Percentiles rank a stretch among this genome's conserved stretches.
phyloP scores from a whole-genome alignment of 2,797 vertebrate species.

The Sebastes matsubarae region DNA sequence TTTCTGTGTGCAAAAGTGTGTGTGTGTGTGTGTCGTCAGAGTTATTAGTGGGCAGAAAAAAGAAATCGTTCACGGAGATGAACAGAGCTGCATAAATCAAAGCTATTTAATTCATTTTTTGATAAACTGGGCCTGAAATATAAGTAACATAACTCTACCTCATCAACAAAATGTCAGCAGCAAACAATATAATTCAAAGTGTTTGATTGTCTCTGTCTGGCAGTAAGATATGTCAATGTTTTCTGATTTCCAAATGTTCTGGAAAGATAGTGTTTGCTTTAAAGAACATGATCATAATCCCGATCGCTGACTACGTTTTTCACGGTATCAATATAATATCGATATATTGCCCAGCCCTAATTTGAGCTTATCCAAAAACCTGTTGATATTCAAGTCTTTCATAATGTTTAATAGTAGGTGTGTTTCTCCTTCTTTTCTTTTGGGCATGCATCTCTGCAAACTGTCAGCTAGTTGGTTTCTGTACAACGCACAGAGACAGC shows the following conservation, averaged over 20 bases:
- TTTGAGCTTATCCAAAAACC: no score
- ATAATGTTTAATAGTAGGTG: no score
- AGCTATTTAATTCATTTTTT: background rate
- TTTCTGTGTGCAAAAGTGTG: background rate
- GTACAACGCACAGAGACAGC: no score
- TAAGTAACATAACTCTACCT: background rate
- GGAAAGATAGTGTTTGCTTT: background rate
- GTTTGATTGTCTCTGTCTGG: background rate
- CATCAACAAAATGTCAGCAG: background rate
- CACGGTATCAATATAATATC: no score
- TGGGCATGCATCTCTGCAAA: no score
- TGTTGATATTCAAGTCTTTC: no score
- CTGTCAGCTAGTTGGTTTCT: no score
- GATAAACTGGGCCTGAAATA: background rate
- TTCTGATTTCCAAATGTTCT: background rate
- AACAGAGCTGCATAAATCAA: conserved; percentile 3
- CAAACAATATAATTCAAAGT: background rate
- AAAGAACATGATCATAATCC: background rate
- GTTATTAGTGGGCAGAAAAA: conserved; percentile 5
- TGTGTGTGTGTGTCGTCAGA: background rate
- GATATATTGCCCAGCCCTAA: no score
- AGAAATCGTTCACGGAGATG: conserved; percentile 9
- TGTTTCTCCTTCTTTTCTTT: no score
- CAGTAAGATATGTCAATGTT: background rate
- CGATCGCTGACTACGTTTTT: no score